These are phyloP conservation scores for Carollia perspicillata DNA, from an alignment of 2,113 vertebrate genomes.

Conservation along the genomic window DNA sequence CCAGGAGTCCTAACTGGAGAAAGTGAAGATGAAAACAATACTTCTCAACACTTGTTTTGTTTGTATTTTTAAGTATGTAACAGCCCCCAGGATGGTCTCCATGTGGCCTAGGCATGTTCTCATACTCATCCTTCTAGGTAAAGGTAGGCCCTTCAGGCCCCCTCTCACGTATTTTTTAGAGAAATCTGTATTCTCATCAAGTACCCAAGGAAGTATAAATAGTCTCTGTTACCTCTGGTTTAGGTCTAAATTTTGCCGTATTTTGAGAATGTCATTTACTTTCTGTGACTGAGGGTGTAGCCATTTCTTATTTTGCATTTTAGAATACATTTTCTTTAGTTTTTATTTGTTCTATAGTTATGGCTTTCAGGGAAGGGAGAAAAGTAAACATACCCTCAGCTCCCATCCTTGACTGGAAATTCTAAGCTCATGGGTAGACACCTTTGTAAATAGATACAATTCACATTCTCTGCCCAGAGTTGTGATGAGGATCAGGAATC, in stretches of 20 bases:
- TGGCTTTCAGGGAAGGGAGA: background rate
- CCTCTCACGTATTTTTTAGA: background rate
- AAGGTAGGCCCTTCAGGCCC: background rate
- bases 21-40: background rate
- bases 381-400: background rate
- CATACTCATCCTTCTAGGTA: background rate
- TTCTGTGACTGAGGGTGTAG: background rate
- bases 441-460: background rate
- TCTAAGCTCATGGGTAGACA: background rate
- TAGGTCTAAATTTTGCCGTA: background rate
- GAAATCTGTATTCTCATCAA: background rate
- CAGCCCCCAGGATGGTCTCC: background rate
- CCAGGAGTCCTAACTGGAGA: background rate
- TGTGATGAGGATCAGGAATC: background rate
- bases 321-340: background rate
- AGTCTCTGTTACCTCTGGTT: background rate
- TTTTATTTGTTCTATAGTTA: constrained; percentile 4
- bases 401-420: background rate
- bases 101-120: background rate
- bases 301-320: background rate
- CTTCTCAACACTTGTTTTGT: background rate
- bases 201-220: background rate
- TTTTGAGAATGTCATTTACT: background rate
- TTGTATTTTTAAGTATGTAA: background rate
- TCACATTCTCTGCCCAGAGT: background rate